Conservation (phyloP, 2,113 vertebrate genomes). For the Syngnathus floridae region DNA sequence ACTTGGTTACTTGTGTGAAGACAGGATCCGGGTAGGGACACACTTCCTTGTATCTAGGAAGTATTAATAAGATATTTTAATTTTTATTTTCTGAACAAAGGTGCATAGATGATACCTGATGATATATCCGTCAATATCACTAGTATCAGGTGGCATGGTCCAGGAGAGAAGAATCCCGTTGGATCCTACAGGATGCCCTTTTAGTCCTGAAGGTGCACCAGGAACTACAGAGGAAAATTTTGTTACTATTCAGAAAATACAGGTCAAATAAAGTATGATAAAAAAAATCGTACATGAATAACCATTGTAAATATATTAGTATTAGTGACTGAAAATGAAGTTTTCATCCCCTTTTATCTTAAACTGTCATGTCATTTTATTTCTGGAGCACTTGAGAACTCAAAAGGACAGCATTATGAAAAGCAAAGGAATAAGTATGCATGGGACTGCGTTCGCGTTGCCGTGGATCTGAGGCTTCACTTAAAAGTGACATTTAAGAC, state of each 20-base stretch:
- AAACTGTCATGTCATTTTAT: neutral
- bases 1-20: slow-evolving; percentile 77
- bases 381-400: neutral
- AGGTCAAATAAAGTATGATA: no score
- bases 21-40: slow-evolving; percentile 83
- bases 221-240: slow-evolving; percentile 67
- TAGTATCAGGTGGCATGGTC: slow-evolving; percentile 71
- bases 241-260: neutral
- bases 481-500: slow-evolving; percentile 63
- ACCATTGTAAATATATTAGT: neutral
- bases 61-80: neutral
- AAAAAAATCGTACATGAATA: no score
- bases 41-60: slow-evolving; percentile 80
- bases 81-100: neutral
- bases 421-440: neutral
- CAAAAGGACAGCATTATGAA: neutral
- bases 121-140: slow-evolving; percentile 73
- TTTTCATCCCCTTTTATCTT: neutral
- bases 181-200: slow-evolving; percentile 88
- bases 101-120: slow-evolving; percentile 66
- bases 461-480: slow-evolving; percentile 56
- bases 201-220: slow-evolving; percentile 73
- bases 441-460: slow-evolving; percentile 19
- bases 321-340: neutral
- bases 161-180: slow-evolving; percentile 91